Evolutionary conservation across 2,797 vertebrate genomes (phyloP).

Genomic region (Macropodus opercularis): DNA sequence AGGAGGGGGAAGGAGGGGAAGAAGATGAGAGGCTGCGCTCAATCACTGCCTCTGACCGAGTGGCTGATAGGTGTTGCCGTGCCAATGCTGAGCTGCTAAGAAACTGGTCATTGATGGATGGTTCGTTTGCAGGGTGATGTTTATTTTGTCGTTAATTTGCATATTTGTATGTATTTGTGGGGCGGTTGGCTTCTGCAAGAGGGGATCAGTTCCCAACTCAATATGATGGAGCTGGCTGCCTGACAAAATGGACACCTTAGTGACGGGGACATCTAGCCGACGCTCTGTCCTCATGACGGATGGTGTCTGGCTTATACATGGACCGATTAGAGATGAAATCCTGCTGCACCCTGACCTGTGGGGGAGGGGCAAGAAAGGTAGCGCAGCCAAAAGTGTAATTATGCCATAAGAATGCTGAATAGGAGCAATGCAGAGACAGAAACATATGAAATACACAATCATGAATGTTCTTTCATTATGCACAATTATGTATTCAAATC

Average conservation of each 20-base stretch:
- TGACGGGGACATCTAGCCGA: conserved; percentile 71
- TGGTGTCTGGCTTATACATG: conserved; percentile 60
- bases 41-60: conserved; percentile 67
- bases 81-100: conserved; percentile 65
- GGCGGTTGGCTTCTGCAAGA: conserved; percentile 47
- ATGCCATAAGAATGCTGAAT: conserved; percentile 40
- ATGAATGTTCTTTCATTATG: conserved; percentile 19
- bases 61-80: conserved; percentile 71
- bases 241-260: conserved; percentile 76
- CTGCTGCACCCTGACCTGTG: conserved; percentile 70
- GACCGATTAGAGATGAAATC: conserved; percentile 71
- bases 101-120: conserved; percentile 79
- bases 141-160: conserved; percentile 78
- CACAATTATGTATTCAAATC: conserved; percentile 54
- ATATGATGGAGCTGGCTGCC: conserved; percentile 72
- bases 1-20: conserved; percentile 25
- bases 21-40: conserved; percentile 58
- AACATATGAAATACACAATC: conserved; percentile 27
- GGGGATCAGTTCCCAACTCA: conserved; percentile 58
- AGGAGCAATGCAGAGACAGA: conserved; percentile 19
- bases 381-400: conserved; percentile 47
- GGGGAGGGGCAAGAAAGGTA: conserved; percentile 46
- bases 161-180: conserved; percentile 75
- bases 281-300: conserved; percentile 71
- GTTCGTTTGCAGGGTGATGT: conserved; percentile 72